Percentiles rank a stretch among this genome's conserved stretches.
Evolutionary conservation across 2,888 invertebrate genomes (phyloP).

Genomic region (Ochropleura leucogaster): DNA sequence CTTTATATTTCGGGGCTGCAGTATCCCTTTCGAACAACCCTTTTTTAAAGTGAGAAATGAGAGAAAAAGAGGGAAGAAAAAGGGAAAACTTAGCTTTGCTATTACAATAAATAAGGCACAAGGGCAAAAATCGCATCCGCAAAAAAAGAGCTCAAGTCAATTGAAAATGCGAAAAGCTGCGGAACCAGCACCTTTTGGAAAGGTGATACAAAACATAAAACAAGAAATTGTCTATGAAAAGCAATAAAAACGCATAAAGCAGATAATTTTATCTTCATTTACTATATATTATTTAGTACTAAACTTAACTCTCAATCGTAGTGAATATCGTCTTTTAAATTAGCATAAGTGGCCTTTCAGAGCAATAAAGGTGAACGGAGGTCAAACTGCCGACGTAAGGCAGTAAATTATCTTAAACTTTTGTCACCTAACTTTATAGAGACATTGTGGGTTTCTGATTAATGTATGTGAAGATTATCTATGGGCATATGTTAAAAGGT

Average conservation of each 20-base stretch:
- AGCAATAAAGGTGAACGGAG: conserved; percentile 28
- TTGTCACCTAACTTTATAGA: conserved; percentile 44
- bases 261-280: not conserved
- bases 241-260: not conserved
- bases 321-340: conserved; percentile 29
- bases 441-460: conserved; percentile 41
- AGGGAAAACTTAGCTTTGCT: no score
- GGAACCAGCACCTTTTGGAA: no score
- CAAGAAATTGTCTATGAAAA: not conserved
- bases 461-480: conserved; percentile 8
- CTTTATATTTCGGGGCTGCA: no score
- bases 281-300: not conserved
- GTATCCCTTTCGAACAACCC: no score
- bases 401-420: conserved; percentile 33
- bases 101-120: no score
- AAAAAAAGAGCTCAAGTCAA: no score
- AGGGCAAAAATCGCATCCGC: no score
- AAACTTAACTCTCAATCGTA: conserved; percentile 15
- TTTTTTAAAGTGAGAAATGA: no score
- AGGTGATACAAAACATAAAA: no score
- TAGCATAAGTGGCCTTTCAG: conserved; percentile 49
- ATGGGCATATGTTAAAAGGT: not conserved
- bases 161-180: no score
- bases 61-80: no score
- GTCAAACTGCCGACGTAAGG: conserved; percentile 33